Evolutionary conservation across 30 jellyfish, hydroid and myxozoan species (phyloP).

Genomic region (Hydractinia symbiolongicarpus): DNA sequence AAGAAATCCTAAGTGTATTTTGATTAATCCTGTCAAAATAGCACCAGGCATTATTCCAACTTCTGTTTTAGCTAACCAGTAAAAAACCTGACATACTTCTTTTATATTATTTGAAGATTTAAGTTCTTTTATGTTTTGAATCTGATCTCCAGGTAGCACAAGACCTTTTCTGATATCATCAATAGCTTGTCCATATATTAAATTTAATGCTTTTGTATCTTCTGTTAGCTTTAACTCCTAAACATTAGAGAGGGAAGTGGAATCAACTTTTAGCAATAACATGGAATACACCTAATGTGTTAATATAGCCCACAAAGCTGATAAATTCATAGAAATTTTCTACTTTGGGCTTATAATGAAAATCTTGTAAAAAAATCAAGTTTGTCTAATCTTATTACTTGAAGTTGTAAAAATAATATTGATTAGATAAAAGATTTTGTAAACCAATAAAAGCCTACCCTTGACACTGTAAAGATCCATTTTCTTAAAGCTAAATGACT

Average conservation of each 20-base stretch:
- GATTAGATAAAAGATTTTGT: neutral
- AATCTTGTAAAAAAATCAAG: too few relatives aligned
- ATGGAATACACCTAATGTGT: too few relatives aligned
- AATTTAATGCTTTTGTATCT: slow-evolving; percentile 67
- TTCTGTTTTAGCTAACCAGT: too few relatives aligned
- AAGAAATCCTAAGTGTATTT: too few relatives aligned
- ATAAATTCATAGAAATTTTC: too few relatives aligned
- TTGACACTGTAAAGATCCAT: slow-evolving; percentile 75
- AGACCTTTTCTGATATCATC: slow-evolving; percentile 77
- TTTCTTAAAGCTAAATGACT: slow-evolving; percentile 52
- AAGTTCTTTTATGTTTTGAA: slow-evolving; percentile 66
- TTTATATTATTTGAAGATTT: slow-evolving; percentile 47
- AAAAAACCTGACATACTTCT: neutral
- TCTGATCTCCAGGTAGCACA: slow-evolving; percentile 72
- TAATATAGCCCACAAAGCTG: too few relatives aligned
- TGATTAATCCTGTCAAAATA: too few relatives aligned
- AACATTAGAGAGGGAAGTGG: neutral
- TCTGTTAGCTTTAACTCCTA: slow-evolving; percentile 85
- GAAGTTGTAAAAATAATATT: too few relatives aligned
- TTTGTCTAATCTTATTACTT: too few relatives aligned
- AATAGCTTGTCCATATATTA: slow-evolving; percentile 74
- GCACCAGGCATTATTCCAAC: too few relatives aligned
- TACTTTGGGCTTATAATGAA: too few relatives aligned
- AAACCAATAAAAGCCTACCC: slow-evolving; percentile 32
- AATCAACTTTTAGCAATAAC: too few relatives aligned